Evolutionary conservation across 2,888 invertebrate species (phyloP), one percentile per base, ranked within the genome.

Genomic region (Suillia variegata): DNA sequence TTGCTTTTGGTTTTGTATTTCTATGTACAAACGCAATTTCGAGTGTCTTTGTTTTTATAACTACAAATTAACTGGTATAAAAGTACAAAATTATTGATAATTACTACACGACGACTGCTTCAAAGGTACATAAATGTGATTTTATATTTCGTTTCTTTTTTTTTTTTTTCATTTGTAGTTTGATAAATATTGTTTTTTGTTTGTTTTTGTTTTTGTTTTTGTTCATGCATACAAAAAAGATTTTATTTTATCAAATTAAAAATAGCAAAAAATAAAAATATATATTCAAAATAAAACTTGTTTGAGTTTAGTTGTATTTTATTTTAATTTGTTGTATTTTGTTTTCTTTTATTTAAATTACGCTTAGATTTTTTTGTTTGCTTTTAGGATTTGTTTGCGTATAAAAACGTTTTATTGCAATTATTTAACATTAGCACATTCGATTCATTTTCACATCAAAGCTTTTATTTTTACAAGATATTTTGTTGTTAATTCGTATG

Each of bases 81-180:
- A 52, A 52, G 52, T 52, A 34, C 20, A 52, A 52, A 52, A 52
- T 34, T 34, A 26, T 17, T 33, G 12, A 33, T 24, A 26, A 21
- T 12, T 13, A 18, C 48, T 48, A 48, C 22, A 48, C 6, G 18
- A 15, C 13, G 4, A 42, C 18, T 42, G 5, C 4, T 71, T 48
- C 53, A 61, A 71, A 74, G 75, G 75, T 75, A 74, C 74, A 68
- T 72, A 69, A 68, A 73, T 69, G 67, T 73, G 71, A 70, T 70
- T 62, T n/a, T n/a, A n/a, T n/a, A n/a, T n/a, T n/a, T n/a, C n/a
- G n/a, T n/a, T n/a, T n/a, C n/a, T n/a, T 61, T 59, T 58, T 55
- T 56, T 33, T 64, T 61, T 56, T 62, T 48, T 56, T 18, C 51
- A 38, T 48, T 56, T 48, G 5, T 54, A 47, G 31, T 61, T 31